Base-by-base conservation (phyloP, 2,888 invertebrate species). In the Kuschelorhynchus macadamiae region DNA sequence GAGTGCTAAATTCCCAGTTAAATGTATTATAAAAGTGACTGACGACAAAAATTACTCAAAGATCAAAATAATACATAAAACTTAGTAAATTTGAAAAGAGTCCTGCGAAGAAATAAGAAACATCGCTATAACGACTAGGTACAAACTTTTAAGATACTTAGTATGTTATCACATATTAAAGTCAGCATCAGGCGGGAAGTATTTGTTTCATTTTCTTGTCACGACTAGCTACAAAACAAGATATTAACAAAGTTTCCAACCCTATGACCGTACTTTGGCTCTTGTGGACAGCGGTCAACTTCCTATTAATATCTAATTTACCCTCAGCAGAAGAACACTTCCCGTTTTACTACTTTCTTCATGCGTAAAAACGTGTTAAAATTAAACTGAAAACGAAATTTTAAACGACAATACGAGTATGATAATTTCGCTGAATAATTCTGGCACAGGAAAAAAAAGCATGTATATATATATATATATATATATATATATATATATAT, bases 181-280 rank as follows among this genome's bases (percentile, higher is more conserved):
- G 52, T 47, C 46, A 36, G 39, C 59, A 60, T 68, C 70, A 66
- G 70, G 59, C 53, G 61, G 64, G 70, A 67, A 42, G 46, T 39
- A 60, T 71, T 63, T 62, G 72, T 76, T 78, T 77, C 68, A 75
- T 76, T 78, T 78, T 76, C 78, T 71, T 73, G 75, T 77, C 78
- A 78, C 77, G 78, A 74, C 72, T 72, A 71, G 73, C 72, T 18
- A 56, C 77, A 76, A 77, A 77, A 77, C 78, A 77, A 78, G 78
- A 79, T 79, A 79, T 79, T 79, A 79, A 79, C 79, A 79, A 79
- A 79, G 78, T 79, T 79, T 77, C 72, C 71, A 71, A 71, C 70
- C 72, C 70, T 70, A 69, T 67, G 62, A 66, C 70, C 70, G 70
- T 63, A 67, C 67, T 70, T 70, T 56, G 59, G 67, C 56, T 63